Base-by-base conservation (phyloP, 2,113 vertebrate species). In the Paedocypris sp. region DNA sequence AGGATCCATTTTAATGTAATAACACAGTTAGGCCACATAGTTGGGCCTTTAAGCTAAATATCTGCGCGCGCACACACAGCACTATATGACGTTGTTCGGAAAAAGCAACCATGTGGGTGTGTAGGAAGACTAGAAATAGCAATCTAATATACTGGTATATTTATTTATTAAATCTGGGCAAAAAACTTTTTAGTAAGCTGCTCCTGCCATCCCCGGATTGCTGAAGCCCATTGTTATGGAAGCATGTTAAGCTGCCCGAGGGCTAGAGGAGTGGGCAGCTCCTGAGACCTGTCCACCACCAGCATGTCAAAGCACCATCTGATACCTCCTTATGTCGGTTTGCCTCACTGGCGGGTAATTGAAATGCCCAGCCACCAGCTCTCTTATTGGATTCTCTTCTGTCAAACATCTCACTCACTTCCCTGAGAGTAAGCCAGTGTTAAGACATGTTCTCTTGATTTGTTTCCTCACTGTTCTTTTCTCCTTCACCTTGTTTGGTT, bases 341-440 rank as follows among this genome's bases (percentile, higher is more conserved):
- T 25, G 33, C 18, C 42, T 41, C 23, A 5, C 15, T 26, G 32
- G 5, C 6, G 31, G 43, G 52, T 64, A 43, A 71, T 49, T 64
- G 62, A 68, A 32, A 68, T 51, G 32, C 56, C 39, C 20, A 28
- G 19, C 41, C 29, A 50, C 29, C 60, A 36, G 26, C 46, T 35
- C 18, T 42, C 61, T 47, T 56, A 57, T 35, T 53, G 47, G 53
- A 49, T 60, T 65, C 52, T 32, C 25, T 38, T 35, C 31, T 20
- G 26, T 64, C 65, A 38, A 26, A 51, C 56, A 67, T 67, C 67
- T 54, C 58, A 54, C 45, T 47, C 56, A 47, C 43, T 50, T 38
- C 42, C 60, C 52, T 39, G 23, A 51, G 15, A 23, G 39, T 20
- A 42, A 58, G 59, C 46, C 43, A n/a, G 29, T 49, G 29, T 18